Evolutionary conservation across 2,113 vertebrate genomes (phyloP), one percentile per base, ranked within the genome.

Genomic region (Ahaetulla prasina): DNA sequence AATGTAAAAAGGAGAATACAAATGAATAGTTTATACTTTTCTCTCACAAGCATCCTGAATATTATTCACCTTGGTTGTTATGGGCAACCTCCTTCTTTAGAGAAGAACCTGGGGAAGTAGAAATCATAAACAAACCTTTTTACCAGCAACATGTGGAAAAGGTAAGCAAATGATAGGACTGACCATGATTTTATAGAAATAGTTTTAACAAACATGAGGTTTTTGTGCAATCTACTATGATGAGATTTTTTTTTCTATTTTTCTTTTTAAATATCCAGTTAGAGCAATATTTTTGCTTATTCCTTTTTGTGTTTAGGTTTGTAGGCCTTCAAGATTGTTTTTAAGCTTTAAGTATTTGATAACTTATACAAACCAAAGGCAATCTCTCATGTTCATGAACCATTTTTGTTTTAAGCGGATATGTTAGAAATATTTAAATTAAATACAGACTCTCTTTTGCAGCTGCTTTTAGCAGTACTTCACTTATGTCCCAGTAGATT

Each of bases 381-480:
- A 85, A 89, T 86, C 2, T 68, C 20, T 84, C 50, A 22, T 85
- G 74, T 91, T 63, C 57, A 53, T 47, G 74, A 54, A 47, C 49
- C 87, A 91, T 68, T 47, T 54, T 43, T 20, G 35, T 47, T 57
- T 87, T 47, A 43, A 68, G 80, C n/a, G 27, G 89, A 25, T 91
- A 9, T 60, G 45, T 89, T 89, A 63, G 52, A 52, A 89, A 93
- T 91, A n/a, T 84, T 88, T 80, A 86, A 88, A 91, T 91, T 91
- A 63, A 89, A 85, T 53, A 3, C 49, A 91, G 87, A 20, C 27
- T 60, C 4, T 45, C 80, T 27, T 91, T 85, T 86, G 74, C 74
- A 63, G 87, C 80, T 85, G 80, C 22, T 88, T 85, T 89, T 53
- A 86, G n/a, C 55, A 54, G 27, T 91, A 12, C 92, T 90, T 94